phyloP scores from a whole-genome alignment of 2,888 invertebrate genomes.

The Drosophila meridionalis region DNA sequence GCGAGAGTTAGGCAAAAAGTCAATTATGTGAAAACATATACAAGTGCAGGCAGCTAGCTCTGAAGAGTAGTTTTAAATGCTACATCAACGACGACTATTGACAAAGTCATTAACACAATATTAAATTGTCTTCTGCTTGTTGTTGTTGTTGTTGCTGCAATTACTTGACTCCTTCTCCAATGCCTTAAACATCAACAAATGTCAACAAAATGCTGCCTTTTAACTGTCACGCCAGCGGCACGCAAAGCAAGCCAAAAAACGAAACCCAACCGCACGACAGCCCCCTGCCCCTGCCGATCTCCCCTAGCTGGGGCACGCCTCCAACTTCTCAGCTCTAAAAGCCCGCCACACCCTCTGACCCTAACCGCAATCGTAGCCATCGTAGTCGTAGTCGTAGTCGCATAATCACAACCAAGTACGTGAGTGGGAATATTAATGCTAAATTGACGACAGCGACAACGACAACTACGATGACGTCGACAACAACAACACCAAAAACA shows the following conservation, averaged over 20 bases:
- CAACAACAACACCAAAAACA: constrained; percentile 49
- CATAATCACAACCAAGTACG: constrained; percentile 81
- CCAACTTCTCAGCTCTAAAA: constrained; percentile 48
- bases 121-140: constrained; percentile 54
- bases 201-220: constrained; percentile 79
- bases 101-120: constrained; percentile 79
- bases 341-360: constrained; percentile 46
- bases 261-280: constrained; percentile 68
- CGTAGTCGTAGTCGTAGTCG: constrained; percentile 70
- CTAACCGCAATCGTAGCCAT: constrained; percentile 58
- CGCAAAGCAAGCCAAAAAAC: constrained; percentile 59
- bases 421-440: constrained; percentile 82
- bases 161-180: constrained; percentile 71
- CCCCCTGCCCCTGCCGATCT: constrained; percentile 2
- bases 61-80: constrained; percentile 61
- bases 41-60: constrained; percentile 27
- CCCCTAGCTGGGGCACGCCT: constrained; percentile 14
- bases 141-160: constrained; percentile 51
- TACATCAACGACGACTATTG: constrained; percentile 71
- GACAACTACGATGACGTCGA: constrained; percentile 42
- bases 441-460: constrained; percentile 78
- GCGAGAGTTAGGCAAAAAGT: constrained; percentile 27
- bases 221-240: constrained; percentile 77
- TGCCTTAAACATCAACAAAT: constrained; percentile 73
- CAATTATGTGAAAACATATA: constrained; percentile 43